Evolutionary conservation across 2,888 invertebrate species (phyloP), one percentile per base, ranked within the genome.

Genomic region (Cheilosia pagana): DNA sequence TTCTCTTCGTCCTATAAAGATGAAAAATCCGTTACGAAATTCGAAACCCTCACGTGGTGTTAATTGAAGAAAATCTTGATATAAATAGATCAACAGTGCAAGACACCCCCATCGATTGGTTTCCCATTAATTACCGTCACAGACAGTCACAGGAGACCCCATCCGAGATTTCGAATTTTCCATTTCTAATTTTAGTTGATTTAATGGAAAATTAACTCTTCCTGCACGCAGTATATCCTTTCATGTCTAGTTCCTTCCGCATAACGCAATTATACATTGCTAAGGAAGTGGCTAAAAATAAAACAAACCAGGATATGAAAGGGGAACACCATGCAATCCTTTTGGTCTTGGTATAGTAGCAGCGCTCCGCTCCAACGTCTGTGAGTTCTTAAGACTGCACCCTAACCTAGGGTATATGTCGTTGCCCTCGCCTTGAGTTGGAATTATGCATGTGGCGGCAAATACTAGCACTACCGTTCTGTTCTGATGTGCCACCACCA

Each of bases 151-250:
- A 8, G 8, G 28, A 28, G 35, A 70, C 79, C 59, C 68, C 78
- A 78, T 74, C 79, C 12, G 43, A 53, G 68, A 60, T 72, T 81
- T 71, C 43, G n/a, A 78, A 21, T 21, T 23, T 14, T 25, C 21
- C n/a, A 35, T 82, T 74, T 79, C 74, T 74, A 79, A 79, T 70
- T 83, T 79, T 72, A 78, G 68, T 50, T 35, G 71, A 83, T 79
- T 83, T 74, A 65, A 83, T 62, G 83, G 78, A 70, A 83, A 83
- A 83, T 83, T 83, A 83, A 83, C 79, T 83, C 83, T 79, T 83
- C 83, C 83, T 78, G 77, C 55, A 16, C n/a, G n/a, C 8, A 16
- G 12, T 23, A 45, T 68, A 75, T 81, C 70, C 76, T 70, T 77
- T 62, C 62, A 53, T 62, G 41, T 23, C 25, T 48, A 19, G 23